Base-by-base conservation (phyloP, 2,113 vertebrate genomes). In the Vicugna pacos region DNA sequence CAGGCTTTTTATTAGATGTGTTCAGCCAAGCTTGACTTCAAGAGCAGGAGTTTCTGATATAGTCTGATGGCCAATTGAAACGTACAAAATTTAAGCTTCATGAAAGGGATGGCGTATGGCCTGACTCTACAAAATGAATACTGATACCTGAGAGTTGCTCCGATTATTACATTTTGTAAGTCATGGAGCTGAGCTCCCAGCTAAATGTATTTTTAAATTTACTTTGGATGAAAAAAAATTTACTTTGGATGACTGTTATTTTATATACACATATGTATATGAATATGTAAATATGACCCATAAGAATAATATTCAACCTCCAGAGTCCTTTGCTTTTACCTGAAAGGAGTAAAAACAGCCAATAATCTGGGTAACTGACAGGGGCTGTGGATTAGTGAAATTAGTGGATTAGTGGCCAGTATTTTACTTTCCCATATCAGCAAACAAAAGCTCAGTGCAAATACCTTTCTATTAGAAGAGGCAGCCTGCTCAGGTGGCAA, bases 1-100 rank as follows among this genome's bases (percentile, higher is more conserved):
- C 85, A 67, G 35, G 48, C 2, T 81, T 91, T 85, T 54, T 65
- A n/a, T 48, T n/a, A 65, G 28, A 73, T n/a, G 20, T 65, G 24
- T 52, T 76, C 62, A 24, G 24, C 56, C 76, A 94, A 85, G 67
- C 48, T 77, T 94, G 80, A 83, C 60, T 76, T 92, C n/a, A 81
- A 42, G 28, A 79, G 19, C 48, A 73, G 60, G 32, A n/a, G n/a
- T 65, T 60, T 90, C 73, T 92, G 73, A 56, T 24, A 83, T 6
- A 73, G n/a, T 16, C 64, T 48, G 22, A 64, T 11, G 9, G 48
- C 17, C 54, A 87, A 56, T 0, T 90, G 85, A 90, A 93, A 67
- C 64, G 58, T 52, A 65, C 76, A 95, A 93, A 73, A 79, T 4
- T 28, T 38, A 79, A 67, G 64, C 89, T 48, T 94, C 4, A 6